A percentile compares a stretch with the other conserved stretches of the same genome.
Conservation (phyloP, 2,888 invertebrate species). For the Drosophila peninsularis region DNA sequence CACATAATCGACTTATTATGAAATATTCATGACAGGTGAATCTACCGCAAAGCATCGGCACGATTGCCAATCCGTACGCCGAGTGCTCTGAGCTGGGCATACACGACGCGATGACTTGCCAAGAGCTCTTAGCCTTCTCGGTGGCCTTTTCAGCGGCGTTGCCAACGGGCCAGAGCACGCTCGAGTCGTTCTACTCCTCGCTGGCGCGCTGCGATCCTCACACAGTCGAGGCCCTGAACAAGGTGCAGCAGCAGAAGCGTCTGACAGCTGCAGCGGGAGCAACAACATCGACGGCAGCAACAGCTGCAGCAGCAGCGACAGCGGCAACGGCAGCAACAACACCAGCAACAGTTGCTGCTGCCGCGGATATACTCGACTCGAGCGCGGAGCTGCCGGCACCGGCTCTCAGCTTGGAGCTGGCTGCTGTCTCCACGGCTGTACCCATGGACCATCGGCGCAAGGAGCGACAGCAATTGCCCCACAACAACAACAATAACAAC, state of each 20-base stretch:
- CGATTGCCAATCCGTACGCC: conserved; percentile 83
- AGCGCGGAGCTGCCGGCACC: conserved; percentile 5
- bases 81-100: conserved; percentile 86
- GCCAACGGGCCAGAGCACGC: conserved; percentile 93
- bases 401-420: conserved; percentile 30
- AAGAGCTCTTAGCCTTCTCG: conserved; percentile 95
- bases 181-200: conserved; percentile 93
- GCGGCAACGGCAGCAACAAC: not conserved
- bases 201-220: conserved; percentile 89
- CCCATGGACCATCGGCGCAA: conserved; percentile 28
- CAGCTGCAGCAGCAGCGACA: not conserved
- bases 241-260: conserved; percentile 78
- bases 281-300: conserved; percentile 53
- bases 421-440: conserved; percentile 53
- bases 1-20: not conserved
- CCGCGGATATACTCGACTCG: conserved; percentile 9
- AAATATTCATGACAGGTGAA: conserved; percentile 77
- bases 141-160: conserved; percentile 96
- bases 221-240: conserved; percentile 81
- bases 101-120: conserved; percentile 87
- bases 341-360: conserved; percentile 29
- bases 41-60: conserved; percentile 85
- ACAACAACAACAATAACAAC: conserved; percentile 35
- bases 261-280: conserved; percentile 74
- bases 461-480: conserved; percentile 3